These are phyloP conservation scores for Mus musculus DNA, from an alignment of 2,113 vertebrate species.

Conservation along the genomic window DNA sequence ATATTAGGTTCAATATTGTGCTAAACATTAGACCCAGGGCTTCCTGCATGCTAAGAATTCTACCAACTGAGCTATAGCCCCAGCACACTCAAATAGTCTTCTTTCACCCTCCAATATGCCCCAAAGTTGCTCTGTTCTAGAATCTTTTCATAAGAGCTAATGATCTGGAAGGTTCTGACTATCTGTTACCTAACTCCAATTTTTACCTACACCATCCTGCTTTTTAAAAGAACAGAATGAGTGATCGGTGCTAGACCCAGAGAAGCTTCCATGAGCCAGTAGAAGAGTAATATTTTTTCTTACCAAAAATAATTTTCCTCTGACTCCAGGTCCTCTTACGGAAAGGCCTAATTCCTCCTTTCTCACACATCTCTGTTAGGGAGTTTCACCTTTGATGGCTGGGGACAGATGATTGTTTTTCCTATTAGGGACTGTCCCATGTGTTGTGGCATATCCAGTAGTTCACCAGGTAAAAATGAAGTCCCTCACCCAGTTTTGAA, in stretches of 20 bases:
- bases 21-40: neutral
- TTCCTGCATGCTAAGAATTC: neutral
- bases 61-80: neutral
- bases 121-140: neutral
- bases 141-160: constrained; percentile 25
- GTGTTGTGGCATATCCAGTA: neutral
- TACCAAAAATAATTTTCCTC: neutral
- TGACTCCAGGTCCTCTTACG: neutral
- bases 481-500: neutral
- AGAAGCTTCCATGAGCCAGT: neutral
- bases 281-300: neutral
- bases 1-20: neutral
- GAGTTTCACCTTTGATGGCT: neutral
- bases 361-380: neutral
- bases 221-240: constrained; percentile 1
- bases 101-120: neutral
- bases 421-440: neutral
- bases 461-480: neutral
- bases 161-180: neutral
- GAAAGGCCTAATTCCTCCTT: neutral
- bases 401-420: neutral
- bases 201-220: neutral
- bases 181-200: neutral
- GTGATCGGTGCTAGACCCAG: neutral
- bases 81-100: neutral